phyloP scores from a whole-genome alignment of 2,113 vertebrate species.

The Vanacampus margaritifer region DNA sequence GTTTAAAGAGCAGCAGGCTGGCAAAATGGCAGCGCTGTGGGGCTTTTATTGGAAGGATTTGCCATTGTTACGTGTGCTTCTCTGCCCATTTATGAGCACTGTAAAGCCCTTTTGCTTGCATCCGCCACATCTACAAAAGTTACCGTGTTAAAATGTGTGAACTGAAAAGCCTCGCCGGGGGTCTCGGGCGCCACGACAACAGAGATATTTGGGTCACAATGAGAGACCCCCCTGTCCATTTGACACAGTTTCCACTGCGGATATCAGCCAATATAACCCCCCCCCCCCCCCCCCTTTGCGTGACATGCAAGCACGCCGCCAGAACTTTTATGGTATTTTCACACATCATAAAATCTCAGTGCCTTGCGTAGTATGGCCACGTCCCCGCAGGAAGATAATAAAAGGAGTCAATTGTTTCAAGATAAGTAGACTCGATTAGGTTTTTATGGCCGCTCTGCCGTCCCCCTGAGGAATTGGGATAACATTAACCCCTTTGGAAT shows the following conservation, averaged over 20 bases:
- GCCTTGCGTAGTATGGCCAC: not conserved
- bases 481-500: conserved; percentile 5
- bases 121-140: not conserved
- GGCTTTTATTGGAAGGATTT: not conserved
- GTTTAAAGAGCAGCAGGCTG: not conserved
- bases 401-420: conserved; percentile 2
- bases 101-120: not conserved
- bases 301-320: not conserved
- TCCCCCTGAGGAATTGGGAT: not conserved
- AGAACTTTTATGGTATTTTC: conserved; percentile 1
- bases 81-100: not conserved
- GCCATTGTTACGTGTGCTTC: not conserved
- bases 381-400: conserved; percentile 1
- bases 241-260: not conserved
- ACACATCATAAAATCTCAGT: conserved; percentile 3
- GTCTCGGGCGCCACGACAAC: not conserved
- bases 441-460: not conserved
- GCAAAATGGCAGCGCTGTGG: not conserved
- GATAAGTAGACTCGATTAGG: conserved; percentile 1
- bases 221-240: not conserved
- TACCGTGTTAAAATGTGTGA: not conserved
- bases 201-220: not conserved
- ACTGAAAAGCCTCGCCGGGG: not conserved
- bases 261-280: not conserved
- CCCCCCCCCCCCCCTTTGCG: not conserved